phyloP scores from a whole-genome alignment of 1,140 invertebrate species.

The Drosophila carrolli region DNA sequence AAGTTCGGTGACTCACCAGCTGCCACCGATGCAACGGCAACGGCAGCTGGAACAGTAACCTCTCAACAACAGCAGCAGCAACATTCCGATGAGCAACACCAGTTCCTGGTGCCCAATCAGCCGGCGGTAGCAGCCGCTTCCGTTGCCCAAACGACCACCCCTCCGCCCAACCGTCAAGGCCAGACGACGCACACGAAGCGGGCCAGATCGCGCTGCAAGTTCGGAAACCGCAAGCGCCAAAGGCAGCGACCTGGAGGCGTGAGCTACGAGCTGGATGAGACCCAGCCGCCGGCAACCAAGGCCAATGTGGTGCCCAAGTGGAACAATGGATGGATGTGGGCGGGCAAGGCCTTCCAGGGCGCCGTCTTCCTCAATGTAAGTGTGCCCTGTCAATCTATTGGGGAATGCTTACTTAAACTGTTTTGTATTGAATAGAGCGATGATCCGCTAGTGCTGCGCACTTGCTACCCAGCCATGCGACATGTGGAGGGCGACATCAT shows the following conservation, averaged over 20 bases:
- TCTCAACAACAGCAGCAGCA: slow-evolving; percentile 34
- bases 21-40: slow-evolving; percentile 8
- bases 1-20: slow-evolving; percentile 39
- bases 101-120: slow-evolving; percentile 59
- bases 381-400: slow-evolving; percentile 31
- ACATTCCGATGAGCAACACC: slow-evolving; percentile 74
- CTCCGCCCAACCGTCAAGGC: slow-evolving; percentile 23
- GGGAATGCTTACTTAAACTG: too few species aligned
- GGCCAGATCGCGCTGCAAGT: slow-evolving; percentile 74
- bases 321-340: slow-evolving; percentile 97
- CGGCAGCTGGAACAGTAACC: background rate
- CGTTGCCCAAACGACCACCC: background rate
- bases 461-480: slow-evolving; percentile 95
- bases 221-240: slow-evolving; percentile 77
- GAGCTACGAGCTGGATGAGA: slow-evolving; percentile 74
- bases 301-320: slow-evolving; percentile 89
- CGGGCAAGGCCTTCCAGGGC: slow-evolving; percentile 92
- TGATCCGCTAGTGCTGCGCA: slow-evolving; percentile 89
- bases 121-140: slow-evolving; percentile 3
- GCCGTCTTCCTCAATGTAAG: slow-evolving; percentile 95
- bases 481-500: slow-evolving; percentile 94
- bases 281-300: slow-evolving; percentile 81
- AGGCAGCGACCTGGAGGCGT: slow-evolving; percentile 71
- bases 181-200: slow-evolving; percentile 63
- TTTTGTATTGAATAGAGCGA: slow-evolving; percentile 89